Evolutionary conservation across 2,888 invertebrate genomes (phyloP), one percentile per base, ranked within the genome.

Genomic region (Criorhina ranunculi): DNA sequence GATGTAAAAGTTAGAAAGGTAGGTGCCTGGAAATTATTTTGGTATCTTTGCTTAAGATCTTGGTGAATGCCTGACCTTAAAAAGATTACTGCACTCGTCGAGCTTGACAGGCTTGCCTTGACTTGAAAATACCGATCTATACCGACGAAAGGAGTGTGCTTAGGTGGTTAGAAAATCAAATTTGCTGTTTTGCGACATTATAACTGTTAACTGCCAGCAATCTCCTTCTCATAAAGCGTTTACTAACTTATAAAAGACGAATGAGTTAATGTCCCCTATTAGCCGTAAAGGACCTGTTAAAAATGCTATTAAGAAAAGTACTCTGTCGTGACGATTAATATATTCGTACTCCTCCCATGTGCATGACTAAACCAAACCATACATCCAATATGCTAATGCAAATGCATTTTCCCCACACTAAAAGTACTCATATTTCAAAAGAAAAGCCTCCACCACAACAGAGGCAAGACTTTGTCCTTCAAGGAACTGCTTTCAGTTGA

Each of bases 381-480:
- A n/a, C n/a, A n/a, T n/a, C 24, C 53, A 42, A 64, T 75, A 75
- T 75, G 66, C 46, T 46, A 75, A 75, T 57, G 76, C 76, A 67
- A 76, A 40, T 76, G 49, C 31, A 29, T 24, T 44, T 69, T 15
- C 11, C 62, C 49, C 15, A 24, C 46, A 3, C 4, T n/a, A n/a
- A n/a, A 29, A 42, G 29, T 3, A 24, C 24, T 24, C n/a, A 24
- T 29, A 64, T 53, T 46, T 55, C 55, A 57, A 75, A 35, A n/a
- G 49, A n/a, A 49, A n/a, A n/a, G n/a, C 49, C 24, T 19, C n/a
- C 49, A 29, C 24, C 29, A 24, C 29, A 49, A 1, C 24, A 24
- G 24, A 1, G 11, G n/a, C n/a, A n/a, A n/a, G n/a, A n/a, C n/a
- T n/a, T n/a, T n/a, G n/a, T n/a, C n/a, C n/a, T n/a, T n/a, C n/a